These are phyloP conservation scores for Lepidothrix coronata DNA, from an alignment of 2,113 vertebrate species.

Conservation along the genomic window DNA sequence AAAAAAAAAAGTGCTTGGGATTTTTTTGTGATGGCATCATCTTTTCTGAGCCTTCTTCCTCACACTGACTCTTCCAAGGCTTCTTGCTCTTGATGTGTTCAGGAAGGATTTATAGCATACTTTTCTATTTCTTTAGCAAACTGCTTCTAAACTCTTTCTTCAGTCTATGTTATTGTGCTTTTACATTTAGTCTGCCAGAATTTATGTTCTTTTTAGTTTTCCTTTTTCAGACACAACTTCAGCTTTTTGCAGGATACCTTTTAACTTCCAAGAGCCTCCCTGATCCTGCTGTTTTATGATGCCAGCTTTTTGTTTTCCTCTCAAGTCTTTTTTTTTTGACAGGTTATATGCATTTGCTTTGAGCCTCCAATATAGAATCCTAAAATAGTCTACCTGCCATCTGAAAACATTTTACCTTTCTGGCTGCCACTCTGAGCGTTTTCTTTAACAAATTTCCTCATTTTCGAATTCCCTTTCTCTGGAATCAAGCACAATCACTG, in stretches of 20 bases:
- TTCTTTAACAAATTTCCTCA: conserved; percentile 1
- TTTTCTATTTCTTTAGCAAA: conserved; percentile 53
- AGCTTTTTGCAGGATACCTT: conserved; percentile 64
- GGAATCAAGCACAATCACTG: not conserved
- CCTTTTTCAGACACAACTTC: conserved; percentile 56
- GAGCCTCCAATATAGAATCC: conserved; percentile 54
- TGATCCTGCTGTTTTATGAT: conserved; percentile 62
- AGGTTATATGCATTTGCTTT: conserved; percentile 68
- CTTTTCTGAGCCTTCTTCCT: not conserved
- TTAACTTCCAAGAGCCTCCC: conserved; percentile 67
- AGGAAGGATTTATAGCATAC: conserved; percentile 11
- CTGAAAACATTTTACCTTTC: conserved; percentile 41
- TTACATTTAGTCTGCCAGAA: conserved; percentile 63
- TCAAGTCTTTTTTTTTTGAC: conserved; percentile 63
- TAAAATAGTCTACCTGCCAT: conserved; percentile 64
- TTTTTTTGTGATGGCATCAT: not conserved
- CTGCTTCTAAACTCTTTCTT: conserved; percentile 48
- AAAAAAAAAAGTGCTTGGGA: not conserved
- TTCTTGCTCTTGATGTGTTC: conserved; percentile 9
- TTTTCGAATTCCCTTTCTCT: not conserved
- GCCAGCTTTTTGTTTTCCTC: conserved; percentile 63
- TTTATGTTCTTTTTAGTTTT: conserved; percentile 68
- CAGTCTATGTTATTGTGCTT: conserved; percentile 24
- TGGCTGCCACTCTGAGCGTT: not conserved
- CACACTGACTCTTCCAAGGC: not conserved